Conservation (phyloP, 2,888 invertebrate species). For the Lasioglossum pauxillum region DNA sequence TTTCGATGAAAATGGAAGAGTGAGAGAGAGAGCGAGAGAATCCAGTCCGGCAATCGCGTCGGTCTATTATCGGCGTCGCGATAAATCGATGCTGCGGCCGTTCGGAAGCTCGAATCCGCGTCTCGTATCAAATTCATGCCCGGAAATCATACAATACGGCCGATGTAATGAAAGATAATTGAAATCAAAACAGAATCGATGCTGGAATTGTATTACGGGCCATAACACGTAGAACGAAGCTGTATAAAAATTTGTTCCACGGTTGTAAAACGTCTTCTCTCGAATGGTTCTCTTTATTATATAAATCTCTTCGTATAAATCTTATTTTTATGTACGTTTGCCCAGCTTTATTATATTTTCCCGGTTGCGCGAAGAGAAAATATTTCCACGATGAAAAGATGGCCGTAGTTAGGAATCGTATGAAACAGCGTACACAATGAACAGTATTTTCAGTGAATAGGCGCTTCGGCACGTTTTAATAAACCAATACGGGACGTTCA, state of each 20-base stretch:
- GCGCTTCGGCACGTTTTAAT: slow-evolving; percentile 7
- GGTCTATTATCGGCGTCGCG: slow-evolving; percentile 22
- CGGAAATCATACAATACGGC: slow-evolving; percentile 51
- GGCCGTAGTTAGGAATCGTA: slow-evolving; percentile 21
- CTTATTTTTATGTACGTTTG: not conserved
- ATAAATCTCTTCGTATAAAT: not conserved
- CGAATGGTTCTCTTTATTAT: not conserved
- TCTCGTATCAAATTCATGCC: slow-evolving; percentile 42
- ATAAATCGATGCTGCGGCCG: slow-evolving; percentile 37
- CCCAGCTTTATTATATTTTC: slow-evolving; percentile 40
- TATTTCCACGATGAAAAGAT: slow-evolving; percentile 36
- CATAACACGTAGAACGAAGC: not conserved
- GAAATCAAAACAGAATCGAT: slow-evolving; percentile 51
- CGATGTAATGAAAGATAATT: slow-evolving; percentile 54
- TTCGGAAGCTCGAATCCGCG: slow-evolving; percentile 17
- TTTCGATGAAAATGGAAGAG: slow-evolving; percentile 1
- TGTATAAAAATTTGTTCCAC: slow-evolving; percentile 18
- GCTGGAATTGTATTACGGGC: slow-evolving; percentile 12
- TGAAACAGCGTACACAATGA: slow-evolving; percentile 14
- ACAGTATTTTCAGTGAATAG: slow-evolving; percentile 14
- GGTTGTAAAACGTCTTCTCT: slow-evolving; percentile 6
- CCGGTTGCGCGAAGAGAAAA: slow-evolving; percentile 14
- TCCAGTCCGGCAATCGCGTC: not conserved
- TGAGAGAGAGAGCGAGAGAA: not conserved
- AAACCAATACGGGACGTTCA: not conserved